Evolutionary conservation across 2,888 invertebrate species (phyloP), one percentile per base, ranked within the genome.

Genomic region (Neocrepidodera transversa): DNA sequence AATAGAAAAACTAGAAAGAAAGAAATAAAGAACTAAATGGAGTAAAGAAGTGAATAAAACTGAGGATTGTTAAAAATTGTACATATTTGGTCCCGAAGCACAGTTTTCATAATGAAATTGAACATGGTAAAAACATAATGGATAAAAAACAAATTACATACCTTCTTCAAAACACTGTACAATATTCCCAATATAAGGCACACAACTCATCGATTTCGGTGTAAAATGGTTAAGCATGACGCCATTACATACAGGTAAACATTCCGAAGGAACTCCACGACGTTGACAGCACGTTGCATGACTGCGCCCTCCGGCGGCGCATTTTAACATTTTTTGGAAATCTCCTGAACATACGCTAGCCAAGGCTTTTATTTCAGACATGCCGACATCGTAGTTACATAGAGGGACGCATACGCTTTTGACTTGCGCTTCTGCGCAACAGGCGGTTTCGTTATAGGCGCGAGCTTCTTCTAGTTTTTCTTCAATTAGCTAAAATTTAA

Each of bases 111-210:
- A n/a, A n/a, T n/a, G n/a, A n/a, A n/a, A n/a, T n/a, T n/a, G n/a
- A n/a, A n/a, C n/a, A n/a, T n/a, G 6, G 6, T 17, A 26, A 26
- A n/a, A n/a, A n/a, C n/a, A n/a, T n/a, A n/a, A n/a, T n/a, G n/a
- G n/a, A n/a, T 28, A 3, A 6, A 14, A 52, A 47, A 10, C 13
- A 26, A 40, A 55, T 40, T 11, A 35, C 58, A 71, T 74, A 89
- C 91, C 93, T 85, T 93, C 92, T 78, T 92, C 92, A 72, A 91
- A 90, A 79, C 93, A 93, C 77, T 91, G 90, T 49, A 90, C 87
- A 69, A 92, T 91, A 78, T 92, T 92, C 28, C 92, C 92, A 67
- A 92, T 89, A 76, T 88, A 92, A 0, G 91, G 88, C 53, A 91
- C 84, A 76, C 92, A 93, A 48, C 86, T 85, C 60, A 89, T 86